Evolutionary conservation across 2,113 vertebrate genomes (phyloP).

Genomic region (Elephas maximus): DNA sequence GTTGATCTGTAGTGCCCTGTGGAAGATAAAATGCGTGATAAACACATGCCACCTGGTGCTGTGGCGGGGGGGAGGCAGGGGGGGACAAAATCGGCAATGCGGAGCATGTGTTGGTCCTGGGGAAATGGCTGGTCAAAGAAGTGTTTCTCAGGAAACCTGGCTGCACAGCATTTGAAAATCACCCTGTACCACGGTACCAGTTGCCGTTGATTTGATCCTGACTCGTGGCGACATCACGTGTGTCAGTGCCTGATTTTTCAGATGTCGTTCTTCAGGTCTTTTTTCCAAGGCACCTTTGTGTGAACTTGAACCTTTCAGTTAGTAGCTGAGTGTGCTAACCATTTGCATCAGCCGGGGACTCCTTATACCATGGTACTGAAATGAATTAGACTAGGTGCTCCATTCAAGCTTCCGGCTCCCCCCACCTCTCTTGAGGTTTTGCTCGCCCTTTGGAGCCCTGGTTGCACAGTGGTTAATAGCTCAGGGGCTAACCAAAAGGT

Average conservation of each 20-base stretch:
- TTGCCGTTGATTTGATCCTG: neutral
- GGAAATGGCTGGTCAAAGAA: neutral
- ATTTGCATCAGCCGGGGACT: neutral
- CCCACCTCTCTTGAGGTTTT: neutral
- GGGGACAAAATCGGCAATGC: fast-evolving
- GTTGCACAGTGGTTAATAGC: neutral
- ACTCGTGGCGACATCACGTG: neutral
- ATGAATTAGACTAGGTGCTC: neutral
- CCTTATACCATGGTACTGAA: neutral
- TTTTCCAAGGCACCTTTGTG: neutral
- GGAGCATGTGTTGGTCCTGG: neutral
- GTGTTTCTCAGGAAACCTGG: neutral
- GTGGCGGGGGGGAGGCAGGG: too few relatives aligned
- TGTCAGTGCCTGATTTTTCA: neutral
- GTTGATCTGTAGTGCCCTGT: neutral
- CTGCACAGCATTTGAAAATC: neutral
- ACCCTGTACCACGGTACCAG: neutral
- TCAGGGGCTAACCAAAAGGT: neutral
- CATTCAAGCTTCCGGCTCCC: too few relatives aligned
- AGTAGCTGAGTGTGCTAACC: neutral
- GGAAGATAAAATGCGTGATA: too few relatives aligned
- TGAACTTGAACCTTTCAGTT: neutral
- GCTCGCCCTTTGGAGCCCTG: too few relatives aligned
- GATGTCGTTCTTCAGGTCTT: neutral
- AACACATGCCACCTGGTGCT: fast-evolving